phyloP scores from a whole-genome alignment of 2,113 vertebrate species.

The Melanostigma gelatinosum region DNA sequence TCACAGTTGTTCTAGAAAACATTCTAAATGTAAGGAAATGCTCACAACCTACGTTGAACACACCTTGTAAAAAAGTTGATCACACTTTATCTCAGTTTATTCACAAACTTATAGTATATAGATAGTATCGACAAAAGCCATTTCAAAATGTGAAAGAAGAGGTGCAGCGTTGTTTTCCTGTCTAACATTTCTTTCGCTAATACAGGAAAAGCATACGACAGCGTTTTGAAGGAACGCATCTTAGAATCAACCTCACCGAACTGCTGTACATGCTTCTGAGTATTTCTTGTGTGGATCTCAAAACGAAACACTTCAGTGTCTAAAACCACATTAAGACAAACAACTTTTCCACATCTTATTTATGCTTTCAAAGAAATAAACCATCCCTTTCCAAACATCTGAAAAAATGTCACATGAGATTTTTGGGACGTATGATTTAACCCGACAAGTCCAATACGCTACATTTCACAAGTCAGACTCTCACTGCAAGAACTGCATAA shows the following conservation, averaged over 20 bases:
- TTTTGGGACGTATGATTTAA: background rate
- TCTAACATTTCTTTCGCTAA: background rate
- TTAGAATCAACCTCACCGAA: too few species aligned
- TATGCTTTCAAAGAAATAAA: background rate
- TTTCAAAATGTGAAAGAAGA: background rate
- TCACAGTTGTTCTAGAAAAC: conserved; percentile 1
- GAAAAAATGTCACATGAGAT: background rate
- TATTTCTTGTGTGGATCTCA: background rate
- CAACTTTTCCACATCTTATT: background rate
- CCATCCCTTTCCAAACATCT: background rate
- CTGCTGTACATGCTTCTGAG: background rate
- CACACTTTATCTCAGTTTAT: background rate
- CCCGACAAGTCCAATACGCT: background rate
- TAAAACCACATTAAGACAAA: conserved; percentile 7
- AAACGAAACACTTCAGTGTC: background rate
- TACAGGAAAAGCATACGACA: background rate
- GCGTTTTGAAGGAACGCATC: background rate
- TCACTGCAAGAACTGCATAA: conserved; percentile 2
- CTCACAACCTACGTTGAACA: too few species aligned
- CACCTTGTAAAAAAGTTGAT: background rate
- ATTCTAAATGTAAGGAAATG: background rate
- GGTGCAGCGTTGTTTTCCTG: background rate
- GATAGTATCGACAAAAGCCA: background rate
- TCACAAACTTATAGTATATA: background rate
- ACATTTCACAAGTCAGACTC: background rate